Evolutionary conservation across 64 coral and sea anemone species (phyloP).

Genomic region (Porites australiensis): DNA sequence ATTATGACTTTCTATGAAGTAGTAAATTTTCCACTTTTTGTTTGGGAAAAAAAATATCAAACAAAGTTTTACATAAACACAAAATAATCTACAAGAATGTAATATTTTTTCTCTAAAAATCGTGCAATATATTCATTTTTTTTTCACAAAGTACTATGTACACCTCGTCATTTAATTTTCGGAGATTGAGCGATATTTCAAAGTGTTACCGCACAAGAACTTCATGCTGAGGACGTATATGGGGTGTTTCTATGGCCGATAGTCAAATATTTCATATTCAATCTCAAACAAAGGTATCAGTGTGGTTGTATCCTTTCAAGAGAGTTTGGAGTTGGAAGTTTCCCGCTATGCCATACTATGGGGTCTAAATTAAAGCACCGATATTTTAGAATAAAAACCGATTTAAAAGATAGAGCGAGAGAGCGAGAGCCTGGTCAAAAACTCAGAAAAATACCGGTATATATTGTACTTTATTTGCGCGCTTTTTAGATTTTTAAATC

Average conservation of each 20-base stretch:
- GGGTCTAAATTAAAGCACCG: not conserved
- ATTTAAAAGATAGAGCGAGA: not conserved
- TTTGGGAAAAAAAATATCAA: too few relatives aligned
- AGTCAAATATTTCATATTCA: constrained; percentile 6
- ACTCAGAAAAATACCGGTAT: not conserved
- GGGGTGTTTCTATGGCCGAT: not conserved
- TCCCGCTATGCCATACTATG: not conserved
- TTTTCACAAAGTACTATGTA: not conserved
- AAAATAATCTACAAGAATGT: too few relatives aligned
- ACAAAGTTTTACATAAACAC: too few relatives aligned
- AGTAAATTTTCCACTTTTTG: too few relatives aligned
- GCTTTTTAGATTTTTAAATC: too few relatives aligned
- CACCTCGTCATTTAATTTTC: not conserved
- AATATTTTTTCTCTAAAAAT: too few relatives aligned
- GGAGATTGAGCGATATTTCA: not conserved
- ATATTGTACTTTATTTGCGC: not conserved
- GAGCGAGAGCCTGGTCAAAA: too few relatives aligned
- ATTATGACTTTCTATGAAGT: too few relatives aligned
- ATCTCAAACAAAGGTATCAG: not conserved
- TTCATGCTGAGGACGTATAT: not conserved
- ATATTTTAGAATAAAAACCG: not conserved
- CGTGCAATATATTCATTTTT: not conserved
- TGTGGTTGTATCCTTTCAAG: not conserved
- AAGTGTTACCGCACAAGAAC: not conserved
- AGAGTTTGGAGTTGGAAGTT: not conserved